Base-by-base conservation (phyloP, 2,113 vertebrate genomes). In the Hippocampus guttulatus region DNA sequence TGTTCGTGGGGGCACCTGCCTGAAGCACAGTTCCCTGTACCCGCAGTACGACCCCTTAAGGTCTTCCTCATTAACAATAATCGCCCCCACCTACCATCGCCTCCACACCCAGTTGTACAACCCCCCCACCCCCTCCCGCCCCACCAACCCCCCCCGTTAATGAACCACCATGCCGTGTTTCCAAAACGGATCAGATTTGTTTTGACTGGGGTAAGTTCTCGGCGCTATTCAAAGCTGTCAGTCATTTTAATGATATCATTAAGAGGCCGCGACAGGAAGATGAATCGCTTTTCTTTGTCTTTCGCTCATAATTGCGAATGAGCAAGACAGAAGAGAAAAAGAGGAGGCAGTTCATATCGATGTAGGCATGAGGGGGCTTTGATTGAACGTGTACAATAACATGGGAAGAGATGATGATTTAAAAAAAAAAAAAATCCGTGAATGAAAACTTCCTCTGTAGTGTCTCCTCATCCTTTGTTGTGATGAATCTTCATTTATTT, bases 201-300 rank as follows among this genome's bases (percentile, higher is more conserved):
- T 91, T 91, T 88, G 87, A 90, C 90, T 87, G 82, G 88, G 80
- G 82, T 88, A 80, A 87, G 82, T 87, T 91, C 83, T 84, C 87
- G 83, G 75, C 69, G 84, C 85, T 79, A 82, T 84, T 89, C 86
- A 88, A 84, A 84, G 89, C 90, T 92, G 92, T 93, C 92, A 89
- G 82, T 92, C 91, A 92, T 92, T 91, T 91, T 92, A 93, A 92
- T 92, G 90, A 90, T 90, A 84, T 88, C 88, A 91, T 92, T 92
- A 92, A 90, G 87, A 82, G 82, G 82, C 88, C 68, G 45, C 82
- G 89, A 87, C 87, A 90, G 88, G 70, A 85, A 92, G 92, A 93
- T 91, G 90, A 91, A 92, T 91, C 74, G 67, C 85, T 84, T 89
- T 85, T 88, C 89, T 91, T 90, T 92, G 90, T 92, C 90, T 91